Base-by-base conservation (phyloP, 2,888 invertebrate genomes). In the Embidobia sp. region DNA sequence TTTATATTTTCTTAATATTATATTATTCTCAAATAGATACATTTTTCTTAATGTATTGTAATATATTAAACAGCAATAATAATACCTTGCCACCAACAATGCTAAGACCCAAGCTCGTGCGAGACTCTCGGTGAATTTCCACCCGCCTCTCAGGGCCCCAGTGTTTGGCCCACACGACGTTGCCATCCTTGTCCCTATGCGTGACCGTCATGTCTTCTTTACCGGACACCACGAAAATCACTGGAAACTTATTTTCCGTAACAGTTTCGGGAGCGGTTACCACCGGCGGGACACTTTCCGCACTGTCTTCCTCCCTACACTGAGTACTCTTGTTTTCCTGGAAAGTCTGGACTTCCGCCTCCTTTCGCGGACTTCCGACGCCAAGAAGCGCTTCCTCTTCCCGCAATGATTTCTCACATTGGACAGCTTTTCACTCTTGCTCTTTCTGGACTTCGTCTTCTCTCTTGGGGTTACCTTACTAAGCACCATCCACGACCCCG, bases 71-170 rank as follows among this genome's bases (percentile, higher is more conserved):
- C 22, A 22, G 3, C 3, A 22, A 22, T 4, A 22, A 22, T 22
- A 4, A 6, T 87, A 96, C 96, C 93, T 97, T 96, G 85, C 98
- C 97, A 64, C 98, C 97, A 27, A 99, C 98, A 83, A 99, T 99
- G 90, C 97, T 97, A 88, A 99, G 98, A 5, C 98, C 99, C 16
- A 99, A 93, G 57, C 97, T 97, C 79, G 94, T 93, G 29, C 94
- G 94, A 22, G 93, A 92, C 81, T 94, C 93, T 53, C 97, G 90
- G 70, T 91, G 91, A 26, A 98, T 92, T 77, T 94, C 92, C 37
- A 98, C 95, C 7, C 92, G 91, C 74, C 96, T 91, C 51, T 95
- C 94, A 0, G 95, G 93, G 1, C 97, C 97, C 97, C 97, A 98
- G 80, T 95, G 94, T 85, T 94, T 94, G 37, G 93, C 93, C 81